Evolutionary conservation across 2,888 invertebrate genomes (phyloP), one percentile per base, ranked within the genome.

Genomic region (Biston stratarius): DNA sequence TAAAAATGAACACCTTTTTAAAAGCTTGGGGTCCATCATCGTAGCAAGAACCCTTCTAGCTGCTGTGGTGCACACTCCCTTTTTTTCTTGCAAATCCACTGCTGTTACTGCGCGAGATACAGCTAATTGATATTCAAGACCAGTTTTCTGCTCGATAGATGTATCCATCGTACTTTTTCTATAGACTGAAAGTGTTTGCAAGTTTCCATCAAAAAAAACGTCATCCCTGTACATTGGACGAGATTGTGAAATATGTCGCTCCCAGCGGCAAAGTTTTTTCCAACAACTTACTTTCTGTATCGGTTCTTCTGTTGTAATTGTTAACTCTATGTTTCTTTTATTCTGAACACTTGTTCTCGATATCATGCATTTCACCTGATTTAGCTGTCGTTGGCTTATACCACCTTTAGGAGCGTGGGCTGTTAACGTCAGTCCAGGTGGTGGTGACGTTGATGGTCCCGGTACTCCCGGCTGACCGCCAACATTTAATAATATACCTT

Each of bases 221-320:
- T 94, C 93, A 76, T 94, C 93, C 67, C 93, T 82, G 72, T 94
- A 94, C 86, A 94, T 82, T 5, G 93, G 93, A 11, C 93, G 86
- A 47, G 91, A 82, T 66, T 91, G 82, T 24, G 82, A 74, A 51
- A 89, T 79, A 70, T 92, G 91, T 47, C 83, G 68, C 67, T 92
- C 90, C 93, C 93, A 93, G 14, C 82, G 79, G 74, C 79, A 92
- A 42, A 89, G 72, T 45, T 83, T 81, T 59, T 74, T 78, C 82
- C 88, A 91, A 69, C 85, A 91, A 61, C 80, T 77, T n/a, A 66
- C 74, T 72, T 83, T 84, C 51, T 85, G 82, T 6, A 38, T 56
- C 33, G 81, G 70, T 63, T 75, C 68, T 47, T 81, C 79, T 14
- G 75, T 58, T 11, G 82, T 71, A 15, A 84, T 70, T 56, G 77